These are phyloP conservation scores for Zeus faber DNA, from an alignment of 2,113 vertebrate species.

Conservation along the genomic window DNA sequence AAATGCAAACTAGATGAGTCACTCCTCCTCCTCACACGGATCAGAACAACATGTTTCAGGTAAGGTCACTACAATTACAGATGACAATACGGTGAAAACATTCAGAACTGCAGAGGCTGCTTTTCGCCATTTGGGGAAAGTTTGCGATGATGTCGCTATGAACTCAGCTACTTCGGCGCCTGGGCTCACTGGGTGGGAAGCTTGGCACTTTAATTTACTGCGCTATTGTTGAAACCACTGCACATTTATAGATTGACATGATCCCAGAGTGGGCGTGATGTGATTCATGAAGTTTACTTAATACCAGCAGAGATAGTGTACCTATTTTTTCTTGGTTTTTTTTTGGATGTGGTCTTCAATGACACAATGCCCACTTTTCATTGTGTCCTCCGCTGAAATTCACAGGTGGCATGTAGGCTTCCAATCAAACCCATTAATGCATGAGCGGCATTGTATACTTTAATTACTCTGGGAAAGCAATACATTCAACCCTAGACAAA, in stretches of 20 bases:
- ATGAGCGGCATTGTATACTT: conserved; percentile 15
- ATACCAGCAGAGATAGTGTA: conserved; percentile 28
- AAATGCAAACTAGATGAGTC: conserved; percentile 68
- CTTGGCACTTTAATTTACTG: conserved; percentile 21
- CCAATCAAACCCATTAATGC: conserved; percentile 25
- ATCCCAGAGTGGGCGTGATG: conserved; percentile 16
- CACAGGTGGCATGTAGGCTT: conserved; percentile 30
- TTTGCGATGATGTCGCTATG: conserved; percentile 29
- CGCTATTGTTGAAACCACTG: conserved; percentile 26
- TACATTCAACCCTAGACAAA: conserved; percentile 17
- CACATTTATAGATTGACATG: conserved; percentile 20
- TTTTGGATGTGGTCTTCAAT: too few species aligned
- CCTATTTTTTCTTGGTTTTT: conserved; percentile 20
- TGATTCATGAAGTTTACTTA: conserved; percentile 19
- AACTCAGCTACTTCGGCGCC: conserved; percentile 8
- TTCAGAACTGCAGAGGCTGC: conserved; percentile 19
- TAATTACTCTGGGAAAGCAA: conserved; percentile 16
- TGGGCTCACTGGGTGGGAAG: conserved; percentile 21
- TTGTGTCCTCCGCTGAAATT: conserved; percentile 31
- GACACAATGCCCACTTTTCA: conserved; percentile 23
- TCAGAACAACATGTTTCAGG: conserved; percentile 58
- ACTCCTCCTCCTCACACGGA: conserved; percentile 53
- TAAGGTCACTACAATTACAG: conserved; percentile 69
- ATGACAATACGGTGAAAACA: conserved; percentile 26
- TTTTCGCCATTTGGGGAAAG: conserved; percentile 38